phyloP scores from a whole-genome alignment of 2,797 vertebrate genomes.

The Heterohyrax brucei region DNA sequence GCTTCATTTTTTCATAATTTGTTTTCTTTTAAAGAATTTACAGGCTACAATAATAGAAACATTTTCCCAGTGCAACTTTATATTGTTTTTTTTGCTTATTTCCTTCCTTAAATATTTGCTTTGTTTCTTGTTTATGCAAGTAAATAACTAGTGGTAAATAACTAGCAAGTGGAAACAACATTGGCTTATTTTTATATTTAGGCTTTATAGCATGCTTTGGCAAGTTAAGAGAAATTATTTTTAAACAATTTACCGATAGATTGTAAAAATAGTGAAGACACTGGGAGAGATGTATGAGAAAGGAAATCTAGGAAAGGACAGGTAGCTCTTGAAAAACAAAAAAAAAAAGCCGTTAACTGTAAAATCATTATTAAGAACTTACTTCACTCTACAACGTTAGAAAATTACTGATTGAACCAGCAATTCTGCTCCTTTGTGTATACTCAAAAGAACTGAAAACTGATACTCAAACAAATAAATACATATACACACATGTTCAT shows the following conservation, averaged over 20 bases:
- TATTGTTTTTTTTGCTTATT: conserved; percentile 11
- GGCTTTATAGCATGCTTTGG: conserved; percentile 37
- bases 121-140: conserved; percentile 22
- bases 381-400: too few species aligned
- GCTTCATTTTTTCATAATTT: conserved; percentile 44
- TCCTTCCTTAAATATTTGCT: conserved; percentile 59
- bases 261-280: conserved; percentile 8
- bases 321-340: conserved; percentile 14
- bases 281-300: background rate
- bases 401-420: too few species aligned
- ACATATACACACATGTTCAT: too few species aligned
- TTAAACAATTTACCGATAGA: background rate
- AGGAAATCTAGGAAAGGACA: conserved; percentile 38
- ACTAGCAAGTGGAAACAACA: conserved; percentile 4
- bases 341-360: conserved; percentile 4
- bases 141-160: too few species aligned
- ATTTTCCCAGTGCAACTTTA: conserved; percentile 18
- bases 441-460: too few species aligned
- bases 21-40: conserved; percentile 57
- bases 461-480: too few species aligned
- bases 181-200: conserved; percentile 30
- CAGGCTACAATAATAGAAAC: conserved; percentile 32
- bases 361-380: conserved; percentile 30
- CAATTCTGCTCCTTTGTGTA: too few species aligned
- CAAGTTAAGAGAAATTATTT: conserved; percentile 18